These are phyloP conservation scores for Vanacampus margaritifer DNA, from an alignment of 2,113 vertebrate genomes.

Conservation along the genomic window DNA sequence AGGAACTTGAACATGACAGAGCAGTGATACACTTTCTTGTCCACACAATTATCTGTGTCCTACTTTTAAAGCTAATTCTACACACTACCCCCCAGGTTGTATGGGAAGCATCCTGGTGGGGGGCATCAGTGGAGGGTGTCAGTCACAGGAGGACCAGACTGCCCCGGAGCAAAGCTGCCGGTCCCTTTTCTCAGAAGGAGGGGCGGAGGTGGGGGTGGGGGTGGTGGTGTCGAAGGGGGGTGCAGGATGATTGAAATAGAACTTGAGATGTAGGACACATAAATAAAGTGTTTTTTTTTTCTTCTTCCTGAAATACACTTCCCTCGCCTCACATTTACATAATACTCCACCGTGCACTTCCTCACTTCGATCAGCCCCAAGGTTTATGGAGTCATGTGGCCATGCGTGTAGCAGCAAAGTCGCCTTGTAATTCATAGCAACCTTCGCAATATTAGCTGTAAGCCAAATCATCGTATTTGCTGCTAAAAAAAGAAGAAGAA, in stretches of 20 bases:
- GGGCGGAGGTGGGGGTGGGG: neutral
- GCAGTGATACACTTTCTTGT: slow-evolving; percentile 70
- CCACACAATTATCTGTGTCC: slow-evolving; percentile 71
- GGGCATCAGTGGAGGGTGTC: slow-evolving; percentile 58
- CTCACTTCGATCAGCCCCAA: slow-evolving; percentile 47
- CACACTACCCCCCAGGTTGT: slow-evolving; percentile 63
- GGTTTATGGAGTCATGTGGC: slow-evolving; percentile 49
- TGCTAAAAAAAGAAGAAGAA: neutral
- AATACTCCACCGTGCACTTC: slow-evolving; percentile 48
- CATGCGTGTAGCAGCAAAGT: slow-evolving; percentile 26
- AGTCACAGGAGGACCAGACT: slow-evolving; percentile 69
- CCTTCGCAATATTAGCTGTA: slow-evolving; percentile 31
- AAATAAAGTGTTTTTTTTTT: slow-evolving; percentile 58
- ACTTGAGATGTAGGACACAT: slow-evolving; percentile 67
- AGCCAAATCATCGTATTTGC: slow-evolving; percentile 19
- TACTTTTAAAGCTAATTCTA: slow-evolving; percentile 73
- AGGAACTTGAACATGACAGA: slow-evolving; percentile 66
- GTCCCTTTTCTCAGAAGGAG: slow-evolving; percentile 49
- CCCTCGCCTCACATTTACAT: slow-evolving; percentile 59
- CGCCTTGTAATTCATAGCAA: slow-evolving; percentile 33
- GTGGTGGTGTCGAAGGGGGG: neutral
- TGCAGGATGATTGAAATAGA: slow-evolving; percentile 63
- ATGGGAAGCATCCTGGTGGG: slow-evolving; percentile 57
- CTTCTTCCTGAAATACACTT: slow-evolving; percentile 40
- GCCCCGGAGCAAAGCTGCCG: slow-evolving; percentile 60